Base-by-base conservation (phyloP, 2,113 vertebrate genomes). In the Phylloscopus whistleri region DNA sequence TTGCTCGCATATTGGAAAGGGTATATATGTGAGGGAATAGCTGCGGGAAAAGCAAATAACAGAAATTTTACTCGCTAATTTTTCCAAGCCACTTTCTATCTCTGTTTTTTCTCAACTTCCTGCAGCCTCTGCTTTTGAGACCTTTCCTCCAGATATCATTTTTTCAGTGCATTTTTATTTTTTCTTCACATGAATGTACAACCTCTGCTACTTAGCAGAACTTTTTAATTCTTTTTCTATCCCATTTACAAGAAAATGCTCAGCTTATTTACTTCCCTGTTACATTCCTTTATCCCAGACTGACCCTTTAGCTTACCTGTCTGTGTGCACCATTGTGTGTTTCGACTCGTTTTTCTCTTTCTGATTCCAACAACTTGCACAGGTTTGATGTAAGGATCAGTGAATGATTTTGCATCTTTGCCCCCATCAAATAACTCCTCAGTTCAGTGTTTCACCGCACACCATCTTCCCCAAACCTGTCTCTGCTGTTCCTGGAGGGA, bases 381-480 rank as follows among this genome's bases (percentile, higher is more conserved):
- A 14, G 16, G 35, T 73, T 82, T 63, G 7, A 3, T 51, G 24
- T 19, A 39, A 96, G 33, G 31, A 70, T n/a, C 13, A n/a, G 16
- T 13, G 22, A 30, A 86, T 17, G n/a, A 26, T 63, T 88, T 77
- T 70, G 6, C 16, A 18, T 35, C 11, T 51, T 8, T 90, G 3
- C 2, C 5, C 26, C 24, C 48, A n/a, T 22, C 19, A 70, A 60
- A 23, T 16, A 46, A 31, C 7, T 30, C 20, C 39, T 62, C 0
- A 0, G n/a, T 10, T 17, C 22, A 37, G 19, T 13, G 23, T 67
- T 81, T 63, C 21, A 9, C 30, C 4, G 2, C 1, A 6, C 8
- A 22, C 13, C 1, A 3, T 9, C 10, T 20, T 35, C 37, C 27
- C 8, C 14, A 9, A 23, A 46, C 9, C 39, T 48, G 23, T 66